Evolutionary conservation across 2,888 invertebrate genomes (phyloP), one percentile per base, ranked within the genome.

Genomic region (Anoncus sp.): DNA sequence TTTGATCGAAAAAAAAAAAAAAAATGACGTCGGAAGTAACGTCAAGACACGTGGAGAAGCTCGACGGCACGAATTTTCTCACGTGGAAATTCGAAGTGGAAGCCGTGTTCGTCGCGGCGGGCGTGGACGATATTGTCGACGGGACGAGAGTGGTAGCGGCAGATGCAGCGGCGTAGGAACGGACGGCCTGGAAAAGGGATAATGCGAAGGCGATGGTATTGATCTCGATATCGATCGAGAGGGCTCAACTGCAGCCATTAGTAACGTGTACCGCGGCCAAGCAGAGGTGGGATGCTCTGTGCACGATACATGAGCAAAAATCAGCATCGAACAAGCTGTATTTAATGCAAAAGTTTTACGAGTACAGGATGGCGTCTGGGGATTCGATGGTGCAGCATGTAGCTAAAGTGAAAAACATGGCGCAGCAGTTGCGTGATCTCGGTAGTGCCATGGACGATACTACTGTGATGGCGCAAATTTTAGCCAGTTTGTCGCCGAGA

Each of bases 171-270:
- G 14, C 65, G 22, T 27, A 20, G 20, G 75, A 27, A 35, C 24
- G 38, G 22, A 67, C 57, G 45, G 51, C 40, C 12, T 81, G 79
- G 81, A 53, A 53, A 55, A 75, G 60, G 22, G 66, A 78, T 49
- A 66, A 78, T 45, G 76, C 80, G 9, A 77, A 65, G 45, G 77
- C 81, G n/a, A 73, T 73, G 73, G 70, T 59, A 9, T 10, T 79
- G n/a, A 77, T 82, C 31, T 75, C 81, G 27, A 70, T 81, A n/a
- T n/a, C 76, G 31, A 40, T 83, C n/a, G 79, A 83, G 40, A 47
- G 57, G 3, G 9, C 49, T 3, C 80, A 83, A 49, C 60, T 82
- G 2, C 53, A 75, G 14, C 45, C 59, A 18, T 59, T 82, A 20
- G 16, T 82, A 10, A 77, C 72, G 49, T 80, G 81, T 20, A 38